Conservation (phyloP, 2,888 invertebrate species). For the Eupithecia insigniata region DNA sequence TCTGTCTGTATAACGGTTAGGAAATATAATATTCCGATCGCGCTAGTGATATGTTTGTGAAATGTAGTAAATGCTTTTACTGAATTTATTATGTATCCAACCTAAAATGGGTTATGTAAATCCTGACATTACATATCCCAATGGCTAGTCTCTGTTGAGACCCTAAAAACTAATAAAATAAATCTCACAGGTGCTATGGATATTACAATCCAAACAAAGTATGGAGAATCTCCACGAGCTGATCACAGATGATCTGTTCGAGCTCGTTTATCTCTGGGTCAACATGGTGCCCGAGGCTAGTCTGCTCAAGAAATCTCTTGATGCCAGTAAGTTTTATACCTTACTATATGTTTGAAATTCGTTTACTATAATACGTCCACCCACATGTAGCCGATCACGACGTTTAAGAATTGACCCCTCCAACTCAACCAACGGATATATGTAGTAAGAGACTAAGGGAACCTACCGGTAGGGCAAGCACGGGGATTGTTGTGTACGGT, state of each 20-base stretch:
- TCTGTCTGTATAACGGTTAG: too few species aligned
- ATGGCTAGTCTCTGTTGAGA: neutral
- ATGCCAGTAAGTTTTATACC: slow-evolving; percentile 81
- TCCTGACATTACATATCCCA: neutral
- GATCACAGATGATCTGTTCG: slow-evolving; percentile 90
- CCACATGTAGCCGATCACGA: too few species aligned
- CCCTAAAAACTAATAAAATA: neutral
- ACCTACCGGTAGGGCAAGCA: too few species aligned
- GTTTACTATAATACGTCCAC: too few species aligned
- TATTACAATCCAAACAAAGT: slow-evolving; percentile 86
- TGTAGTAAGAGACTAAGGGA: neutral
- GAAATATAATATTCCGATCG: too few species aligned
- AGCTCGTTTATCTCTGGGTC: slow-evolving; percentile 91
- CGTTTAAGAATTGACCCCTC: neutral
- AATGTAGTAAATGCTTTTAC: neutral
- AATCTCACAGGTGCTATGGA: slow-evolving; percentile 75
- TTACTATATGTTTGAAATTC: neutral
- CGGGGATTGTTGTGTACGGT: too few species aligned
- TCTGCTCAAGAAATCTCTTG: slow-evolving; percentile 92
- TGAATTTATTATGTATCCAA: neutral
- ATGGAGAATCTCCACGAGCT: slow-evolving; percentile 87
- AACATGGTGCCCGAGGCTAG: slow-evolving; percentile 87
- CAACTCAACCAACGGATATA: neutral
- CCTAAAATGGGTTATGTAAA: neutral
- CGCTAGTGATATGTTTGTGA: too few species aligned